phyloP scores from a whole-genome alignment of 2,113 vertebrate genomes.

The Pardalotus punctatus region DNA sequence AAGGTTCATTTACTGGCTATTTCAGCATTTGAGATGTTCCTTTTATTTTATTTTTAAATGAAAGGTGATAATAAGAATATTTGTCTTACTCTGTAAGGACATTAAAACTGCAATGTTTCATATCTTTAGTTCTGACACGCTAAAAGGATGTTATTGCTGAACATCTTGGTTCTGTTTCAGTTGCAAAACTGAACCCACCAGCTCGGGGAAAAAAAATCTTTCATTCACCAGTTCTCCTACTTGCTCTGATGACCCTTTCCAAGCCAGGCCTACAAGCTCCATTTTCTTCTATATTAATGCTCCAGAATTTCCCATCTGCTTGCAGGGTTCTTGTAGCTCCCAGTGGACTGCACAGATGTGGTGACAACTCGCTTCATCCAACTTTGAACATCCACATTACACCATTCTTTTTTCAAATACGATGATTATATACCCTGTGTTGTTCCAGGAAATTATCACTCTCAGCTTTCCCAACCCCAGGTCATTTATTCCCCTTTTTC shows the following conservation, averaged over 20 bases:
- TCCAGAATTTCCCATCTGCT: background rate
- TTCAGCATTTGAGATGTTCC: background rate
- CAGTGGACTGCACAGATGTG: background rate
- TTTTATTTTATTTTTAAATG: background rate
- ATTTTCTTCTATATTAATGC: background rate
- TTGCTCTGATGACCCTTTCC: background rate
- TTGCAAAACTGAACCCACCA: background rate
- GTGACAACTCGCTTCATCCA: background rate
- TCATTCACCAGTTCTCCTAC: background rate
- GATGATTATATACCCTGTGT: background rate
- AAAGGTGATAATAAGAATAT: background rate
- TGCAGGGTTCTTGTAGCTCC: background rate
- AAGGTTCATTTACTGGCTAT: background rate
- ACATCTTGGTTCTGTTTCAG: background rate
- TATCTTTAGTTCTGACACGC: background rate
- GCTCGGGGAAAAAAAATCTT: background rate
- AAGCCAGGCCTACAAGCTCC: background rate
- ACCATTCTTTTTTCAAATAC: background rate
- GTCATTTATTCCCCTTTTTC: background rate
- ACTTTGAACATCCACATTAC: background rate
- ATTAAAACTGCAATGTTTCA: background rate
- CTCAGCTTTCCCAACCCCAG: background rate
- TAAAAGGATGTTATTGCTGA: background rate
- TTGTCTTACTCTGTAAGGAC: background rate
- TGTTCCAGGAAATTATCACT: background rate